Conservation (phyloP, 2,113 vertebrate species). For the Arenaria interpres region DNA sequence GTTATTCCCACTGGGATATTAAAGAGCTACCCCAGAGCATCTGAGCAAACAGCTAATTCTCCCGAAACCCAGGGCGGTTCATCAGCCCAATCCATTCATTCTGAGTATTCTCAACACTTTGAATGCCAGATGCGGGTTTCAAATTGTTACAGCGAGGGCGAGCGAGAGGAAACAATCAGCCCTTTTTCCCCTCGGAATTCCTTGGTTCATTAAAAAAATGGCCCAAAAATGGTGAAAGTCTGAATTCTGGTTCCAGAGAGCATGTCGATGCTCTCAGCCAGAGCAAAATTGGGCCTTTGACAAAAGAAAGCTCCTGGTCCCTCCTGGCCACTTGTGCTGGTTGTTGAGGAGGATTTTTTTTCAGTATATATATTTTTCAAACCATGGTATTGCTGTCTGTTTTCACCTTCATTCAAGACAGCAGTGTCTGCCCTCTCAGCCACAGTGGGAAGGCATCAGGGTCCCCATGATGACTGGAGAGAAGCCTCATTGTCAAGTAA, state of each 20-base stretch:
- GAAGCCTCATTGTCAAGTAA: not conserved
- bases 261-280: not conserved
- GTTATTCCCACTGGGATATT: slow-evolving; percentile 29
- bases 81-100: not conserved
- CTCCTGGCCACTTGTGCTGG: not conserved
- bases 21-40: slow-evolving; percentile 50
- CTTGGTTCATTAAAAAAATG: not conserved
- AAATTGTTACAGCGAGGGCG: fast-evolving
- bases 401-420: not conserved
- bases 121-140: not conserved
- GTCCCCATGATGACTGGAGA: not conserved
- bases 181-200: not conserved
- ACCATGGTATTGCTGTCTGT: not conserved
- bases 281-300: not conserved
- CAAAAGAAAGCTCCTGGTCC: not conserved
- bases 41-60: slow-evolving; percentile 42
- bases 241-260: not conserved
- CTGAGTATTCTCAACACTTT: not conserved
- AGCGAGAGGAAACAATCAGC: not conserved
- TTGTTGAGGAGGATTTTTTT: not conserved
- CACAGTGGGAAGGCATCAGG: not conserved
- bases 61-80: not conserved
- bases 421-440: fast-evolving
- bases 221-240: not conserved
- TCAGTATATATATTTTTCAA: not conserved